Conservation (phyloP, 2,888 invertebrate genomes). For the Thymelicus acteon region DNA sequence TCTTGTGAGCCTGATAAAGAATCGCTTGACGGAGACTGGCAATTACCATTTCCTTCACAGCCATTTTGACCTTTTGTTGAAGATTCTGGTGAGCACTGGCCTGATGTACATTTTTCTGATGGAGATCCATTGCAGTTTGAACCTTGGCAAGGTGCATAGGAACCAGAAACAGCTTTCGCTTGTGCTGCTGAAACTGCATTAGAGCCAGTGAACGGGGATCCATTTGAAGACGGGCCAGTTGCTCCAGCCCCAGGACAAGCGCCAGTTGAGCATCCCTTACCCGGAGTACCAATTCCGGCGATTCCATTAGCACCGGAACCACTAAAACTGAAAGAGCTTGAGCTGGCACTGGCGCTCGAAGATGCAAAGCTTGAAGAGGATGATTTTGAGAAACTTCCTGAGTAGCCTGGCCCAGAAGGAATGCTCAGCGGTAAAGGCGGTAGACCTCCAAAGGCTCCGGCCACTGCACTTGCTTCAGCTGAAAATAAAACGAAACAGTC, state of each 20-base stretch:
- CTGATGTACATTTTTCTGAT: slow-evolving; percentile 34
- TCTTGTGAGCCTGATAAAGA: slow-evolving; percentile 45
- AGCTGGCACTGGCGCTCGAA: slow-evolving; percentile 72
- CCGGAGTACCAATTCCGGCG: slow-evolving; percentile 36
- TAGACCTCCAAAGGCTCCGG: slow-evolving; percentile 58
- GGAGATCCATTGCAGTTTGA: slow-evolving; percentile 47
- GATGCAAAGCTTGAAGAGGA: slow-evolving; percentile 73
- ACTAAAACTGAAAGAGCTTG: slow-evolving; percentile 69
- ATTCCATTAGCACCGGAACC: slow-evolving; percentile 49
- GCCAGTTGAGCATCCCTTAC: slow-evolving; percentile 40
- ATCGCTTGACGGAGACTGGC: slow-evolving; percentile 6
- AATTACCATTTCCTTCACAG: slow-evolving; percentile 16
- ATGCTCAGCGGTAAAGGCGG: slow-evolving; percentile 56
- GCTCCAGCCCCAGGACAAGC: slow-evolving; percentile 48
- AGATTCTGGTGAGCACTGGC: slow-evolving; percentile 37
- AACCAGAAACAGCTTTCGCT: slow-evolving; percentile 41
- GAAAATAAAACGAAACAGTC: slow-evolving; percentile 37
- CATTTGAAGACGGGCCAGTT: slow-evolving; percentile 39
- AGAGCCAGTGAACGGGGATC: slow-evolving; percentile 41
- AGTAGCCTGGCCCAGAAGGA: slow-evolving; percentile 62
- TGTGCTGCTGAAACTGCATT: slow-evolving; percentile 44
- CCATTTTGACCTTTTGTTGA: slow-evolving; percentile 29
- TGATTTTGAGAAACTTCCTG: slow-evolving; percentile 77
- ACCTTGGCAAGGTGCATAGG: slow-evolving; percentile 52
- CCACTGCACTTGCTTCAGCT: slow-evolving; percentile 61